A percentile compares a stretch with the other conserved stretches of the same genome.
phyloP scores from a whole-genome alignment of 2,888 invertebrate species.

The Cerceris rybyensis region DNA sequence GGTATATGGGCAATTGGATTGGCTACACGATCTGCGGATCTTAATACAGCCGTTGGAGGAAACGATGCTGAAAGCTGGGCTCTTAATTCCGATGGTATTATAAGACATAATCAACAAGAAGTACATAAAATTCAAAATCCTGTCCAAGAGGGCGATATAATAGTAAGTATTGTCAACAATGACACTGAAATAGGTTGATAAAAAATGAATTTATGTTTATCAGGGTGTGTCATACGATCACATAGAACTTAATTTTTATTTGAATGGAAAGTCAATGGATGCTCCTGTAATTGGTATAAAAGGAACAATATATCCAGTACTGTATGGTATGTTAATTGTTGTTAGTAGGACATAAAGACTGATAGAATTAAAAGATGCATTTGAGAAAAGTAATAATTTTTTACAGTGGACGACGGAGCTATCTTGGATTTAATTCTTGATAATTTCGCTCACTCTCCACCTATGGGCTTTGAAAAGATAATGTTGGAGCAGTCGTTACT shows the following conservation, averaged over 20 bases:
- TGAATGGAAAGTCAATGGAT: slow-evolving; percentile 95
- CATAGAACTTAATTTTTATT: slow-evolving; percentile 95
- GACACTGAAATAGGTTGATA: neutral
- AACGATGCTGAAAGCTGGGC: slow-evolving; percentile 96
- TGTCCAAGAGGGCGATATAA: slow-evolving; percentile 95
- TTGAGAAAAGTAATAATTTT: slow-evolving; percentile 35
- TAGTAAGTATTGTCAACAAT: slow-evolving; percentile 83
- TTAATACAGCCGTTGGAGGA: slow-evolving; percentile 92
- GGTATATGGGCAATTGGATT: slow-evolving; percentile 98
- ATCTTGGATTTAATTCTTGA: slow-evolving; percentile 97
- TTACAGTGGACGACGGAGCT: slow-evolving; percentile 97
- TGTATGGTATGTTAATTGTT: slow-evolving; percentile 90
- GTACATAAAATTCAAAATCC: slow-evolving; percentile 83
- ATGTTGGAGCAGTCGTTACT: slow-evolving; percentile 98
- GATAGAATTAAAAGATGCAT: neutral
- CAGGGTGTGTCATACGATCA: slow-evolving; percentile 97
- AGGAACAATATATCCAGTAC: slow-evolving; percentile 94
- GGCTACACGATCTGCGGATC: slow-evolving; percentile 93
- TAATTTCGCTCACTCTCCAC: slow-evolving; percentile 92
- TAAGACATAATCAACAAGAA: slow-evolving; percentile 92
- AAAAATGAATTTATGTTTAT: slow-evolving; percentile 60
- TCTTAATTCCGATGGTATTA: slow-evolving; percentile 93
- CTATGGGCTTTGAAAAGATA: slow-evolving; percentile 95
- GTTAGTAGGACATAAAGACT: neutral
- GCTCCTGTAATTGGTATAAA: slow-evolving; percentile 93